Evolutionary conservation across 1,140 invertebrate genomes (phyloP).

Genomic region (Marisa cornuarietis): DNA sequence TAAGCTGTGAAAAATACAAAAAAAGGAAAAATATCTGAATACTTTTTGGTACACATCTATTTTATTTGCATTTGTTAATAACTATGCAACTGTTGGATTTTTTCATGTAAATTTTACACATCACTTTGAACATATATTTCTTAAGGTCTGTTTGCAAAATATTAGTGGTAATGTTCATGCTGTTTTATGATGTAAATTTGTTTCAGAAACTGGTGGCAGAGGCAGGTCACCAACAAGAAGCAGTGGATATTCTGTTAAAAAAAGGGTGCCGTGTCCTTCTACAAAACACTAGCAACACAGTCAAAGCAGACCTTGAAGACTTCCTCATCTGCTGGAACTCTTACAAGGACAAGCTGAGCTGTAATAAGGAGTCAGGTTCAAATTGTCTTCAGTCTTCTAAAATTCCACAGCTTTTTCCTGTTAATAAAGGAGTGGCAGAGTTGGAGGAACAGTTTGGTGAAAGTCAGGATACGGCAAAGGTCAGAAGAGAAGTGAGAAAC

Average conservation of each 20-base stretch:
- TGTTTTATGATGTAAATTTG: neutral
- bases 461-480: too few relatives aligned
- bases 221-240: conserved; percentile 20
- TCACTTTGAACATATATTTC: neutral
- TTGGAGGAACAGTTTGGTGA: too few relatives aligned
- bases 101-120: neutral
- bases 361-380: neutral
- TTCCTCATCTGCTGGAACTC: conserved; percentile 24
- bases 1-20: too few relatives aligned
- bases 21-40: too few relatives aligned
- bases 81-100: neutral
- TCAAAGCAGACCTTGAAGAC: conserved; percentile 27
- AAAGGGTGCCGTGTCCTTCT: conserved; percentile 15
- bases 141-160: neutral
- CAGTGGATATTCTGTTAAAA: conserved; percentile 23
- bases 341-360: conserved; percentile 18
- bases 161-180: neutral
- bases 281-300: conserved; percentile 9
- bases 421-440: too few relatives aligned
- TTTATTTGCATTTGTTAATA: neutral
- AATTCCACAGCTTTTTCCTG: too few relatives aligned
- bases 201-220: conserved; percentile 29
- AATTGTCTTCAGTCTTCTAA: neutral
- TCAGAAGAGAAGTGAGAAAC: too few relatives aligned
- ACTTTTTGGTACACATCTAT: neutral